Evolutionary conservation across 2,888 invertebrate genomes (phyloP), one percentile per base, ranked within the genome.

Genomic region (Synanthedon formicaeformis): DNA sequence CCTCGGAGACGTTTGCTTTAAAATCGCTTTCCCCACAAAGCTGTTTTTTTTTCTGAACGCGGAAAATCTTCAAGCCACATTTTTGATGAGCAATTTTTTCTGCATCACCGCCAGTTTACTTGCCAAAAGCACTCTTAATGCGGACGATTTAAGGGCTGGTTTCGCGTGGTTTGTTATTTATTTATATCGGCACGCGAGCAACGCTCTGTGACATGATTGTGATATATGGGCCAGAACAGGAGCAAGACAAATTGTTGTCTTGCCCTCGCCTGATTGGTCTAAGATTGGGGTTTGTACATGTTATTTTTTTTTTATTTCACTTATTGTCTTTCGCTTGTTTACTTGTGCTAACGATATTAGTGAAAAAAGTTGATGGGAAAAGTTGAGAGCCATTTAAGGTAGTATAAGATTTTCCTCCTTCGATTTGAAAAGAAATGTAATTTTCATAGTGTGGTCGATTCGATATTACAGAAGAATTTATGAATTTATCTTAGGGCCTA

Each of bases 201-300:
- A 53, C 53, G 54, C 52, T 40, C 50, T 54, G 60, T 65, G 67
- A 64, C 63, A 57, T 62, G 65, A 63, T 65, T 60, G 69, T 75
- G 75, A 78, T 74, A 76, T 75, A 80, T 77, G 61, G 27, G 64
- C 55, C 51, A 56, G 64, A 14, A 49, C 41, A 64, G 67, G 67
- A 67, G 67, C 69, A 73, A 73, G 76, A 78, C 75, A 78, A 78
- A 78, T 77, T 77, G 67, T 73, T 72, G 70, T 66, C 73, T 65
- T 71, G 71, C 72, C 72, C 65, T 60, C 63, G 68, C 69, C 68
- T 71, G 73, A 71, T 75, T 73, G 70, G 61, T 60, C 53, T 56
- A 65, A 68, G 68, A 75, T 73, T 71, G 66, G 64, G 62, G 63
- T 61, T 60, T 56, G 56, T 61, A 56, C 40, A 49, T 49, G 49